phyloP scores from a whole-genome alignment of 1,140 invertebrate species.

The silkworm (Bombyx mori) region DNA sequence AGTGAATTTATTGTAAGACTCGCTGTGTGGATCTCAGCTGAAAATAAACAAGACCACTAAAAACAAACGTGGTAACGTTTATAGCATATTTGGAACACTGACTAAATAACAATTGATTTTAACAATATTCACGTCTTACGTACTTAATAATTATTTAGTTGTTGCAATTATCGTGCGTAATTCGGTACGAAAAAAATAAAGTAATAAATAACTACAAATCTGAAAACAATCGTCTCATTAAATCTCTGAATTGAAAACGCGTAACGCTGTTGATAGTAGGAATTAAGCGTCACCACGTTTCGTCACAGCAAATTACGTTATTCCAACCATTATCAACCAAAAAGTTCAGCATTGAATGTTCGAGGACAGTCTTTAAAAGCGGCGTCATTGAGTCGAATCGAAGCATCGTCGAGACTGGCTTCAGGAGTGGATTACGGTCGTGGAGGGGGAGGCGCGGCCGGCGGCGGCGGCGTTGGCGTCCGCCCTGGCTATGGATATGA shows the following conservation, averaged over 20 bases:
- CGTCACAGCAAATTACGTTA: slow-evolving; percentile 61
- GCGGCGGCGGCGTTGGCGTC: slow-evolving; percentile 39
- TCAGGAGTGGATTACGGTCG: slow-evolving; percentile 46
- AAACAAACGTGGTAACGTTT: too few species aligned
- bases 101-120: too few species aligned
- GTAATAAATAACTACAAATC: too few species aligned
- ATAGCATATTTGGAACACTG: too few species aligned
- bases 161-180: too few species aligned
- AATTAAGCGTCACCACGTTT: slow-evolving; percentile 53
- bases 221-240: too few species aligned
- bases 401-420: slow-evolving; percentile 41
- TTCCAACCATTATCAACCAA: slow-evolving; percentile 45
- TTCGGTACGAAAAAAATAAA: too few species aligned
- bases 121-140: too few species aligned
- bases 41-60: too few species aligned
- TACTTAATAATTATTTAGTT: too few species aligned
- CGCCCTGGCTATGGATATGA: slow-evolving; percentile 61
- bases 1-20: neutral
- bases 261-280: slow-evolving; percentile 3
- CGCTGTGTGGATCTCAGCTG: too few species aligned
- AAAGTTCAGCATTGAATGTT: slow-evolving; percentile 43
- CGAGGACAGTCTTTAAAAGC: slow-evolving; percentile 46
- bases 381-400: slow-evolving; percentile 55
- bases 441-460: slow-evolving; percentile 41
- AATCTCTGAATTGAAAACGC: neutral